Conservation (phyloP, 2,113 vertebrate genomes). For the Sula dactylatra region DNA sequence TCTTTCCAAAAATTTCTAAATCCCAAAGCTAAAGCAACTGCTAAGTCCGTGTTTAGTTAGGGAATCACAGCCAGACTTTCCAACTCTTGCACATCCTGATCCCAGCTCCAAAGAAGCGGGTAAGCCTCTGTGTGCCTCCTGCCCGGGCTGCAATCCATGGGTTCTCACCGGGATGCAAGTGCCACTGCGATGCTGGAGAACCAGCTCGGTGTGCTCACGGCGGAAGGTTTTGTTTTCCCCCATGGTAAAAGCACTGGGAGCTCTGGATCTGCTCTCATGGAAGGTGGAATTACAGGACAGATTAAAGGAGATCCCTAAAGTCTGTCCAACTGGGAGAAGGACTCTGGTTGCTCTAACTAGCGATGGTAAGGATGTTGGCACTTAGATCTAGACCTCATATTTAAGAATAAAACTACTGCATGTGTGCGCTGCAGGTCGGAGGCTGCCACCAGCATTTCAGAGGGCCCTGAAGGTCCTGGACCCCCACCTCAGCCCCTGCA, state of each 20-base stretch:
- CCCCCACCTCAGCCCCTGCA: background rate
- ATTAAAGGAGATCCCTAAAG: background rate
- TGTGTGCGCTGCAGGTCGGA: accelerated
- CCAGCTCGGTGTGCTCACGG: background rate
- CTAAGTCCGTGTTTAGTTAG: background rate
- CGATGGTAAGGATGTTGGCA: background rate
- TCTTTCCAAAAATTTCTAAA: background rate
- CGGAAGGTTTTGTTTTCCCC: background rate
- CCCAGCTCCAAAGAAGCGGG: background rate
- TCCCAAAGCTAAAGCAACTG: background rate
- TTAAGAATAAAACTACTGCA: background rate
- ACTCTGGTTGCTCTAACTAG: background rate
- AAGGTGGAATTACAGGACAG: background rate
- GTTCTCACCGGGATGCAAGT: background rate
- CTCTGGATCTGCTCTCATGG: background rate
- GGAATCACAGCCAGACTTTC: background rate
- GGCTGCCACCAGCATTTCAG: background rate
- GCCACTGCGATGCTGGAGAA: background rate
- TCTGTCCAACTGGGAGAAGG: too few relatives aligned
- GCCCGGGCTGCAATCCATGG: accelerated
- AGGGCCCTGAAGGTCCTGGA: background rate
- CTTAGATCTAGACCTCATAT: background rate
- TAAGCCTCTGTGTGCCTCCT: background rate
- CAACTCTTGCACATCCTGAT: background rate
- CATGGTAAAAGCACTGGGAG: background rate